phyloP scores from a whole-genome alignment of 2,113 vertebrate genomes.

The Saimiri boliviensis region DNA sequence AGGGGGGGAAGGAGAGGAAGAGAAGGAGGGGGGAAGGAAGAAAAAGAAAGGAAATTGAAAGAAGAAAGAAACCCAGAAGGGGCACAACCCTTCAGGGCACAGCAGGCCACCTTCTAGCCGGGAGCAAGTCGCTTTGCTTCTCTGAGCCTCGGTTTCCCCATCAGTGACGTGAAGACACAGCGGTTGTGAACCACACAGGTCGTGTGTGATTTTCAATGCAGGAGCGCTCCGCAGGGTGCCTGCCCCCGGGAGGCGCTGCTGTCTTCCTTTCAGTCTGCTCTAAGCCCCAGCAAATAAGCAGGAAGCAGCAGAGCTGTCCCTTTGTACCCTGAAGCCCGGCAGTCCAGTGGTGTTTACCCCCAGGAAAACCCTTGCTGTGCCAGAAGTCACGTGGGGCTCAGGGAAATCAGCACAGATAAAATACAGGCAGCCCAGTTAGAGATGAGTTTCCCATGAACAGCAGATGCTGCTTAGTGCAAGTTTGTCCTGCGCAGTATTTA shows the following conservation, averaged over 20 bases:
- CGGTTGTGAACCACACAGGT: no score
- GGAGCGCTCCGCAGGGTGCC: accelerated
- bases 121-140: background rate
- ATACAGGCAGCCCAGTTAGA: no score
- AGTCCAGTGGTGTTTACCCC: no score
- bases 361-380: accelerated
- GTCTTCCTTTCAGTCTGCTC: accelerated
- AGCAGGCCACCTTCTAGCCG: background rate
- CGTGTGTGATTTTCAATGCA: accelerated
- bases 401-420: no score
- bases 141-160: background rate
- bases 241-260: accelerated
- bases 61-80: no score
- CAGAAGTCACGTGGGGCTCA: background rate
- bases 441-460: background rate
- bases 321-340: accelerated
- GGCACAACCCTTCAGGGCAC: accelerated
- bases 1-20: no score
- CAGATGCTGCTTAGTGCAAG: accelerated
- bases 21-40: accelerated
- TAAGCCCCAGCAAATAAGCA: accelerated
- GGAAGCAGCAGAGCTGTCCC: no score
- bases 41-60: accelerated
- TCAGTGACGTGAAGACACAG: background rate
- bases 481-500: background rate